Evolutionary conservation across 2,113 vertebrate genomes (phyloP), one percentile per base, ranked within the genome.

Genomic region (Cochlearius cochlearius): DNA sequence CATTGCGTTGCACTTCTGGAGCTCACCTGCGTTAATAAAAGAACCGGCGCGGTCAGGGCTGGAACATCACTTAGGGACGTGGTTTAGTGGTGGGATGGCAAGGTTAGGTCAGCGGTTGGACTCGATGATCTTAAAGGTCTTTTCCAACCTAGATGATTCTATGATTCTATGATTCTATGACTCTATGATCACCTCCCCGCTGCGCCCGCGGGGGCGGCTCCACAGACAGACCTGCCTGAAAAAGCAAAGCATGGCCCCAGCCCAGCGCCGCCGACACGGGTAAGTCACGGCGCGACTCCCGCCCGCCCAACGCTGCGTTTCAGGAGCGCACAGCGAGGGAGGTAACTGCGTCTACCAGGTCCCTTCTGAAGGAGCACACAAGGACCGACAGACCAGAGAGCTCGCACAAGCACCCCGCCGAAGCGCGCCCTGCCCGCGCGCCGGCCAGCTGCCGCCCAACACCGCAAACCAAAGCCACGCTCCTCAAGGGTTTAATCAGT

Each of bases 261-360:
- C 4, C 60, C 49, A 8, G 32, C 15, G 81, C 23, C 45, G 73
- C 47, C 0, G 0, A 29, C 21, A 3, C 0, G 1, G 3, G 1
- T 4, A 36, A 86, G 67, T 29, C 66, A 32, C 43, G 50, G 27
- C 52, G 67, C n/a, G 43, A 5, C 5, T 63, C 49, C n/a, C 38
- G 45, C 7, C 47, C n/a, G 27, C 80, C 14, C 47, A 41, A 18
- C 0, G 1, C 29, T 16, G 66, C 23, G 12, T 17, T 60, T 59
- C 68, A 64, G 53, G 32, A 23, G 7, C 16, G 9, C 1, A 32
- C 0, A 58, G 36, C 26, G 52, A 67, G 43, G 39, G 77, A 84
- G 74, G 36, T 12, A 10, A 68, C 25, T 32, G 21, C 36, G 12
- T 58, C 55, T 27, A 29, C 59, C 45, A 50, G 32, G 29, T 41